Base-by-base conservation (phyloP, 2,113 vertebrate genomes). In the Zosterops japonicus region DNA sequence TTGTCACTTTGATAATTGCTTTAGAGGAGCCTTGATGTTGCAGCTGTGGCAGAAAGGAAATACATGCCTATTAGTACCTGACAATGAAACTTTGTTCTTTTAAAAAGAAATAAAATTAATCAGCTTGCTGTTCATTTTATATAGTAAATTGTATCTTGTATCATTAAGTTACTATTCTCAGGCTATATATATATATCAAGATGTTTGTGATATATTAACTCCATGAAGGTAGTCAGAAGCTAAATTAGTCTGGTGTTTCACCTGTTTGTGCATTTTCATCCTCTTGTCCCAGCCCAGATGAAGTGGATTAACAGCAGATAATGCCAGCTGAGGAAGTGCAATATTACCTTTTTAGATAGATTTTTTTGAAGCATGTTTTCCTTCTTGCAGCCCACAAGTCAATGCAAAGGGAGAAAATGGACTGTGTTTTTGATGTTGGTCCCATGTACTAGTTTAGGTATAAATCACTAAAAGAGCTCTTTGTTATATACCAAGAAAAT, bases 1-100 rank as follows among this genome's bases (percentile, higher is more conserved):
- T 67, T 90, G 87, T 80, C 81, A 33, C 71, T 69, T 93, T 15
- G 31, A 64, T 92, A 93, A 94, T 91, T 94, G 75, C 60, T 82
- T 68, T 49, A 83, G 74, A 85, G 67, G 12, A 91, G 28, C n/a
- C 53, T 86, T 83, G 83, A 68, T 64, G 52, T 69, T 90, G 17
- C n/a, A 59, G 50, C 36, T 80, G 55, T 52, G 63, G 21, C 39
- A 90, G 86, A 56, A 92, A 91, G 23, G 44, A 83, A 87, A 93
- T 59, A 27, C 1, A 3, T 72, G 35, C 33, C 63, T 79, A 35
- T 86, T 91, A 72, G 53, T 57, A 55, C 33, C 44, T 75, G 47
- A 87, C 67, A 91, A 85, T 0, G 3, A 76, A 85, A n/a, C 52
- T 76, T 65, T 50, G 70, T 77, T 89, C 35, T 87, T 52, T 65